Evolutionary conservation across 2,113 vertebrate species (phyloP), one percentile per base, ranked within the genome.

Genomic region (Zosterops pallidus): DNA sequence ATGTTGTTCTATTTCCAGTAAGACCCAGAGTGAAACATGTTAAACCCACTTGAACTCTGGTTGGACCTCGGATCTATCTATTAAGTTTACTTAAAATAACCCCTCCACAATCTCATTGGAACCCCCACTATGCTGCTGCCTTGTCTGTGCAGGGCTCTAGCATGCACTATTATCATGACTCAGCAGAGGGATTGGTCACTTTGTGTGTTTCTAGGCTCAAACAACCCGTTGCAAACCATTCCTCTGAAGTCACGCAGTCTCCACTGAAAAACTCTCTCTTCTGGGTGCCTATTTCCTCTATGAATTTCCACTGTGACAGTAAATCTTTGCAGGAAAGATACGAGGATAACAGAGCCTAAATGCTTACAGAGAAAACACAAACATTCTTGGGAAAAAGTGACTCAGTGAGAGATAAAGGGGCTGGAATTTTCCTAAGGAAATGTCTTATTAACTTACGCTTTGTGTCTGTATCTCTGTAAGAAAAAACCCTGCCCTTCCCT

Each of bases 381-480:
- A 83, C 64, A 80, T 72, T 92, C 79, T 91, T 89, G 31, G 83
- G 75, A 60, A 87, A 77, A 83, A 94, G 70, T 97, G 90, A 95
- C 78, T 75, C 56, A 72, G 26, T 39, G 49, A 86, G 63, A 95
- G 94, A 97, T 96, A 96, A 94, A 96, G 44, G 24, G 44, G 12
- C 20, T 95, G 94, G 86, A 96, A 94, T 97, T 96, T 95, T 96
- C 96, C 95, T 52, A 90, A 86, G 94, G 92, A 96, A 94, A 78
- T 4, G 0, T 94, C 86, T 83, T 94, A 86, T 81, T 92, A 80
- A 83, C 79, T 81, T 86, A 33, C 12, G 56, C 70, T 92, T 94
- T 96, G 22, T 86, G 39, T 63, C 83, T 12, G 7, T 55, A 88
- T 69, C 35, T 93, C 63, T 70, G 47, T 86, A 86, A 95, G 91